phyloP scores from a whole-genome alignment of 2,113 vertebrate species.

The Apus apus region DNA sequence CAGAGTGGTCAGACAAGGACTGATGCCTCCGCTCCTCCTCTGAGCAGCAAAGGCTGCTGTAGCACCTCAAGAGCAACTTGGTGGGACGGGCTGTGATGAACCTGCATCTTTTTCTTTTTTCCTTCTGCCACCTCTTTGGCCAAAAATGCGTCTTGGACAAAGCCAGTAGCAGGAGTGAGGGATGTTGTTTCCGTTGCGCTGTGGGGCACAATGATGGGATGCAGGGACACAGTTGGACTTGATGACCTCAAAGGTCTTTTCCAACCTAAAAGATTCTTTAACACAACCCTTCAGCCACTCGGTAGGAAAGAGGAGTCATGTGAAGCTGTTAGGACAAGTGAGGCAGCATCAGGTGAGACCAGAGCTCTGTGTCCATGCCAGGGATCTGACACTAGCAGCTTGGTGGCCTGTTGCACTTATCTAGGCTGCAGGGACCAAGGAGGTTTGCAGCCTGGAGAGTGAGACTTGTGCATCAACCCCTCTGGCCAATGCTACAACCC shows the following conservation, averaged over 20 bases:
- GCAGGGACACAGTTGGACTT: too few species aligned
- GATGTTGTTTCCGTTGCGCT: accelerated
- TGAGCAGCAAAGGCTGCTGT: accelerated
- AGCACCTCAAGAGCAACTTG: background rate
- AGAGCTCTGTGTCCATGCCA: accelerated
- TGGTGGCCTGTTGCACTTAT: accelerated
- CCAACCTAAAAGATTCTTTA: too few species aligned
- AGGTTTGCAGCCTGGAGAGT: background rate
- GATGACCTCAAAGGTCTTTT: too few species aligned
- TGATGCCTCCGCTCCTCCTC: accelerated
- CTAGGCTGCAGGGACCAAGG: background rate
- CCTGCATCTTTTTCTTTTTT: background rate
- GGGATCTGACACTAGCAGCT: background rate
- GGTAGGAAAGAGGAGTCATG: background rate
- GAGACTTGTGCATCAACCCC: accelerated
- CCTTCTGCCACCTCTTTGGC: accelerated
- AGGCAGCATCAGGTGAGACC: background rate
- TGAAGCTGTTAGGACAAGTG: background rate
- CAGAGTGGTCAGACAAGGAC: background rate
- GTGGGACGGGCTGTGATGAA: too few species aligned
- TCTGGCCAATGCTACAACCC: background rate
- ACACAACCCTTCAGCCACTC: too few species aligned
- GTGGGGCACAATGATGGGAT: too few species aligned
- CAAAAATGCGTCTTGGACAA: accelerated
- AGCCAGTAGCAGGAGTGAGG: background rate